These are phyloP conservation scores for Listrodromus nycthemerus DNA, from an alignment of 2,888 invertebrate genomes.

Conservation along the genomic window DNA sequence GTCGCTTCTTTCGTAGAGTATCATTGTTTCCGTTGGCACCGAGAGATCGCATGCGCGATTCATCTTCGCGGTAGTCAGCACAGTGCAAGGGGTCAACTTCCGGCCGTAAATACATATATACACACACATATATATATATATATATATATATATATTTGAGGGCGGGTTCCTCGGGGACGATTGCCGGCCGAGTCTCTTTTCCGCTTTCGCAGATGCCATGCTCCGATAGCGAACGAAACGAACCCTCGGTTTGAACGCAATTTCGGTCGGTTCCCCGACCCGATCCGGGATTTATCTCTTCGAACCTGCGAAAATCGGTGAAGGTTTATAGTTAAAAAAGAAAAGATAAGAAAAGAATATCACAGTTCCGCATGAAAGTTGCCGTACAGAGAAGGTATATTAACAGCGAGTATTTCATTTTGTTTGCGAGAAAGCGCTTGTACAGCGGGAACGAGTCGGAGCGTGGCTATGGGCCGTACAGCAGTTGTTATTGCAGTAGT, in stretches of 20 bases:
- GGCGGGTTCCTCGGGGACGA: conserved; percentile 70
- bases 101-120: conserved; percentile 74
- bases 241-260: conserved; percentile 5
- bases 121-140: conserved; percentile 21
- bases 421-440: conserved; percentile 61
- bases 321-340: not conserved
- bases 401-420: conserved; percentile 49
- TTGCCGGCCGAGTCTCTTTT: conserved; percentile 22
- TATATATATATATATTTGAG: conserved; percentile 67
- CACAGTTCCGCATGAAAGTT: not conserved
- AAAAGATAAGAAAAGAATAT: not conserved
- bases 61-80: conserved; percentile 59
- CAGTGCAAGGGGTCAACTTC: conserved; percentile 76
- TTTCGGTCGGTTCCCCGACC: not conserved
- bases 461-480: not conserved
- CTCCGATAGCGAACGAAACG: conserved; percentile 3
- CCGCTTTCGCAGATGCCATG: conserved; percentile 18
- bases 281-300: conserved; percentile 1
- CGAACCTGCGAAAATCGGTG: not conserved
- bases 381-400: conserved; percentile 23
- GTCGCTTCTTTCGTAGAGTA: conserved; percentile 36
- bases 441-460: not conserved
- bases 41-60: conserved; percentile 14
- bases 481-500: not conserved
- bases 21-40: conserved; percentile 19